phyloP scores from a whole-genome alignment of 1,140 invertebrate species.

The Calosoma granatense region DNA sequence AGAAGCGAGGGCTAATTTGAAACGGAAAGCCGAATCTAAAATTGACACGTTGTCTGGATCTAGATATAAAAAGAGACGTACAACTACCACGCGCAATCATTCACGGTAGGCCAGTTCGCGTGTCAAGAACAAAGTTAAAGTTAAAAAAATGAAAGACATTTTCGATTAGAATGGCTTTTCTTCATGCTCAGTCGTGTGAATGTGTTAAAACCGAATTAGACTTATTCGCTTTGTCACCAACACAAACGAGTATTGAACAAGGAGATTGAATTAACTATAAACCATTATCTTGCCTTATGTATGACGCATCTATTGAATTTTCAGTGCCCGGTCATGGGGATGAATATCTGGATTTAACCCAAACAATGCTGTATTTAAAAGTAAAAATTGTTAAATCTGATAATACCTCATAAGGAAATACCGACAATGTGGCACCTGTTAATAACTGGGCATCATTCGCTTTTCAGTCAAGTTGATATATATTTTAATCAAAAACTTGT shows the following conservation, averaged over 20 bases:
- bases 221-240: slow-evolving; percentile 34
- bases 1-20: slow-evolving; percentile 23
- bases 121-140: slow-evolving; percentile 9
- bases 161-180: slow-evolving; percentile 20
- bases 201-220: slow-evolving; percentile 34
- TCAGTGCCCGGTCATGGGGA: slow-evolving; percentile 27
- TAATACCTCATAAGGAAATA: slow-evolving; percentile 13
- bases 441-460: slow-evolving; percentile 35
- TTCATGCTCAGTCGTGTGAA: slow-evolving; percentile 22
- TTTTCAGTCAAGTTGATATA: slow-evolving; percentile 34
- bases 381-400: slow-evolving; percentile 24
- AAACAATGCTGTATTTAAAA: slow-evolving; percentile 31
- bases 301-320: slow-evolving; percentile 35
- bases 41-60: slow-evolving; percentile 19
- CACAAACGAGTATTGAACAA: slow-evolving; percentile 33
- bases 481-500: slow-evolving; percentile 37
- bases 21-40: slow-evolving; percentile 25
- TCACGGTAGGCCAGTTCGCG: slow-evolving; percentile 4
- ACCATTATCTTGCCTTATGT: slow-evolving; percentile 30
- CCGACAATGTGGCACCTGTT: slow-evolving; percentile 20
- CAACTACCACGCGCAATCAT: slow-evolving; percentile 11
- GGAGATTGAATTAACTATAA: slow-evolving; percentile 32
- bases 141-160: slow-evolving; percentile 7
- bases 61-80: slow-evolving; percentile 20
- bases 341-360: slow-evolving; percentile 32